Evolutionary conservation across 2,888 invertebrate species (phyloP), one percentile per base, ranked within the genome.

Genomic region (Lasioglossum villosulum): DNA sequence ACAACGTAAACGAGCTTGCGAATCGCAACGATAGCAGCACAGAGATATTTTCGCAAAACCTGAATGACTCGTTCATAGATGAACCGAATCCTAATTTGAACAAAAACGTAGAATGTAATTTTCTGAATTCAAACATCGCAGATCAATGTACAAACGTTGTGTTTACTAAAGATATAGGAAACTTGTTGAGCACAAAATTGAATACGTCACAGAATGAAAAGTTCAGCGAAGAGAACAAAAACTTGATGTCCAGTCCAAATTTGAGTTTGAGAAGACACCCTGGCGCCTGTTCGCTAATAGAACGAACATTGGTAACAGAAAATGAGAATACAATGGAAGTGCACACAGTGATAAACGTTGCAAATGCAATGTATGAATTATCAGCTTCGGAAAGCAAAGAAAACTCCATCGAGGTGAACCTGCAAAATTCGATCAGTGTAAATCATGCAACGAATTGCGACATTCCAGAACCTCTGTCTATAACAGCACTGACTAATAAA

Each of bases 201-300:
- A 74, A 74, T 19, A 39, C 45, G 30, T 34, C 39, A 8, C 39
- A 72, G 16, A 30, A 63, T 27, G 45, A 71, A 1, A 72, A 73
- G 19, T 73, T 81, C 16, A 52, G 34, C 0, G 34, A 79, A 27
- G 77, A 77, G 6, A 37, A 71, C 12, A 73, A 81, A 16, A 66
- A 45, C 34, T 79, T 81, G 37, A 77, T 59, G 4, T 73, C 42
- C 16, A 75, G 56, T 39, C 80, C 82, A 8, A 86, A 86, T 45
- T 48, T 87, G 12, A 79, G 37, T 37, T 77, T 90, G 23, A 90
- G 73, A 71, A 84, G 86, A 78, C 75, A 86, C 10, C 86, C 74
- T 56, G 86, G 84, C 37, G 59, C 80, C 2, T 79, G 80, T 23
- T 82, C 78, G 0, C 72, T 88, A 30, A 75, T 83, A 19, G 79